phyloP scores from a whole-genome alignment of 2,797 vertebrate species.

The Liasis olivaceus region DNA sequence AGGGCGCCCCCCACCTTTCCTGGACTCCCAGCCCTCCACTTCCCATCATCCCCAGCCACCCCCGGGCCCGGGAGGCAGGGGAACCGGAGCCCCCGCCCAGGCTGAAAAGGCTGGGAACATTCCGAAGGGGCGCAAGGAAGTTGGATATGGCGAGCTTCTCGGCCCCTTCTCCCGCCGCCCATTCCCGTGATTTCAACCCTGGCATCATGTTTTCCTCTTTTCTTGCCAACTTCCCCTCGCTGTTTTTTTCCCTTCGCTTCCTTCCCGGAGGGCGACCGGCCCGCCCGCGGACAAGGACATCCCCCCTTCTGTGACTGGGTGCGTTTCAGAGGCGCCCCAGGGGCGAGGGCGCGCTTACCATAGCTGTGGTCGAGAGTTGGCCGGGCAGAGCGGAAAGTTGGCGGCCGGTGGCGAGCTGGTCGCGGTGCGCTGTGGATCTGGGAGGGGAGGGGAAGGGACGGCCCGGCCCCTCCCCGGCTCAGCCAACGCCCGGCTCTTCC shows the following conservation, averaged over 20 bases:
- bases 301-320: not conserved
- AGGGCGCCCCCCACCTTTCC: no score
- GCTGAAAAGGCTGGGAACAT: not conserved
- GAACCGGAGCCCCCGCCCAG: not conserved
- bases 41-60: not conserved
- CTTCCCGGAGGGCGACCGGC: no score
- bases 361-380: slow-evolving; percentile 13
- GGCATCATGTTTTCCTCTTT: not conserved
- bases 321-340: not conserved
- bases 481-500: slow-evolving; percentile 26
- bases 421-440: not conserved
- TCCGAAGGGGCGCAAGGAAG: no score
- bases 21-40: not conserved
- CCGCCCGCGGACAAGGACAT: no score
- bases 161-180: no score
- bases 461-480: not conserved
- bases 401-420: not conserved
- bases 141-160: no score
- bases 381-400: fast-evolving
- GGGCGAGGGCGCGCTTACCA: slow-evolving; percentile 48
- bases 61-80: no score
- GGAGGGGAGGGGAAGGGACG: not conserved
- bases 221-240: not conserved
- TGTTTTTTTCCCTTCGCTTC: no score
- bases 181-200: not conserved